A percentile compares a stretch with the other conserved stretches of the same genome.
phyloP scores from a whole-genome alignment of 2,888 invertebrate species.

The Bombylius discolor region DNA sequence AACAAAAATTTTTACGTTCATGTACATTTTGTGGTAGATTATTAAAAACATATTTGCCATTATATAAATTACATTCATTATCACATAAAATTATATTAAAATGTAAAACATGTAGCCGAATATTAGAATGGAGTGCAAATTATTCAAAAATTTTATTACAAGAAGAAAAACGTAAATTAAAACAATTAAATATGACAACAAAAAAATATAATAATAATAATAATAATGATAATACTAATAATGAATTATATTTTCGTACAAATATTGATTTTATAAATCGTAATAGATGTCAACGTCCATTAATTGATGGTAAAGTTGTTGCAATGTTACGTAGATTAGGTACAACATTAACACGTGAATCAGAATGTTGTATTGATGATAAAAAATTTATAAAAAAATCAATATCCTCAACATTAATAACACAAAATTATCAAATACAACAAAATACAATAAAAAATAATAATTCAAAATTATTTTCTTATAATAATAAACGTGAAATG shows the following conservation, averaged over 20 bases:
- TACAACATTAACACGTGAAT: constrained; percentile 27
- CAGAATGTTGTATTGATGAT: background rate
- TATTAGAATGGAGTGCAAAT: constrained; percentile 19
- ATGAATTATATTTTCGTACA: background rate
- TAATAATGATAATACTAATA: background rate
- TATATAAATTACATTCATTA: background rate
- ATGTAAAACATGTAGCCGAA: constrained; percentile 22
- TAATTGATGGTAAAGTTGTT: constrained; percentile 31
- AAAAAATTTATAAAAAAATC: background rate
- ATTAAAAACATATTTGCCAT: constrained; percentile 5
- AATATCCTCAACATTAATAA: background rate
- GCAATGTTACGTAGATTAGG: constrained; percentile 32
- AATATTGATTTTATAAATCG: background rate
- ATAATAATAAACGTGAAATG: background rate
- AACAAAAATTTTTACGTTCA: constrained; percentile 15
- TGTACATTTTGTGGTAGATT: constrained; percentile 22
- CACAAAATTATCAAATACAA: background rate
- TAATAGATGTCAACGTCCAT: constrained; percentile 18
- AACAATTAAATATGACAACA: constrained; percentile 6
- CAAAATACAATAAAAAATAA: background rate
- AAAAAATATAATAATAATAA: constrained; percentile 1
- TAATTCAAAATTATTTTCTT: background rate
- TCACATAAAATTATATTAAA: constrained; percentile 8
- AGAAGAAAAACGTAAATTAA: constrained; percentile 9
- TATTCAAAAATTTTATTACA: constrained; percentile 14